These are phyloP conservation scores for Tromatobia lineatoria DNA, from an alignment of 2,888 invertebrate genomes.

Conservation along the genomic window DNA sequence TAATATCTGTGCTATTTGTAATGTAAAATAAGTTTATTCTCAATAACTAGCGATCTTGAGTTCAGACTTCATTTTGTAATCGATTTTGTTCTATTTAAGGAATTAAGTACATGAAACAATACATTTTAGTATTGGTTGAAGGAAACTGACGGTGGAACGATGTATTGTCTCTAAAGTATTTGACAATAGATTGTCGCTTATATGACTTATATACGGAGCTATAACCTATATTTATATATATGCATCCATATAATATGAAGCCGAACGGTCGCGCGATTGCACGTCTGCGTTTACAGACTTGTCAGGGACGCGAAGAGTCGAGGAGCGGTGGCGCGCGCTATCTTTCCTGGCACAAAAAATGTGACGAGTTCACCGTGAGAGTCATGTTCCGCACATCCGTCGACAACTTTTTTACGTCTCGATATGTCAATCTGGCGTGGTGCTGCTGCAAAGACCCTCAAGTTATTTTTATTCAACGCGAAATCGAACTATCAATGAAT, in stretches of 20 bases:
- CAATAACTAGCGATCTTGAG: no score
- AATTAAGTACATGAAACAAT: no score
- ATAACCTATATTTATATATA: slow-evolving; percentile 2
- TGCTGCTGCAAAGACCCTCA: neutral
- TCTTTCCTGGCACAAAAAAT: slow-evolving; percentile 16
- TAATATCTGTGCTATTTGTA: no score
- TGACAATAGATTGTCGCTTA: no score
- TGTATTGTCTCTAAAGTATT: no score
- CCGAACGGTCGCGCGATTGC: slow-evolving; percentile 29
- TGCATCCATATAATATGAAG: slow-evolving; percentile 1
- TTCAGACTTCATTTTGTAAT: no score
- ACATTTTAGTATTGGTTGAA: no score
- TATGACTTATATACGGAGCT: neutral
- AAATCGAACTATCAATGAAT: slow-evolving; percentile 4
- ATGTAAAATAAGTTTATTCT: no score
- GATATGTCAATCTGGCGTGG: slow-evolving; percentile 60
- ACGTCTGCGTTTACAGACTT: slow-evolving; percentile 19
- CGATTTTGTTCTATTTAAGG: no score
- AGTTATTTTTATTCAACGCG: slow-evolving; percentile 16
- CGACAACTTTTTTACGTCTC: slow-evolving; percentile 57
- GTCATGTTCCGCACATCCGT: slow-evolving; percentile 39
- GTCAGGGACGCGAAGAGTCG: slow-evolving; percentile 31
- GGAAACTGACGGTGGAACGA: no score
- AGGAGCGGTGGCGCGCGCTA: neutral
- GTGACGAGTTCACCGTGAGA: slow-evolving; percentile 45